These are phyloP conservation scores for Eurypyga helias DNA, from an alignment of 2,113 vertebrate genomes.

Conservation along the genomic window DNA sequence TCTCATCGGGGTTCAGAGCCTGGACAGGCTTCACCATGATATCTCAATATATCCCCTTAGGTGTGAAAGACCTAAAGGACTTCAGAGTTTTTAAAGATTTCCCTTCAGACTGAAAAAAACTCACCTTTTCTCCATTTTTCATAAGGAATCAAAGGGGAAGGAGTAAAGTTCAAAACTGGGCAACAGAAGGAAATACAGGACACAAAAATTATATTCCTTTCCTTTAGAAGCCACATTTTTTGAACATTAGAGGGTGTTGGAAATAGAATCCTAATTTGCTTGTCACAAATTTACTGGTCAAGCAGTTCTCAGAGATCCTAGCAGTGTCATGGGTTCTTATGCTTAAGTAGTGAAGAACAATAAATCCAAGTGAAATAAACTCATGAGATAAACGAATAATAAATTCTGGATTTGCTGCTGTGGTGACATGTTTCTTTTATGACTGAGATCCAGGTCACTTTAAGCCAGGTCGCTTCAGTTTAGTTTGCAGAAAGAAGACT, in stretches of 20 bases:
- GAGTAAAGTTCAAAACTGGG: neutral
- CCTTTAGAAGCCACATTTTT: neutral
- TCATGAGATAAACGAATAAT: neutral
- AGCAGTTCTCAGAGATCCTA: neutral
- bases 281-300: neutral
- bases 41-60: neutral
- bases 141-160: neutral
- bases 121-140: neutral
- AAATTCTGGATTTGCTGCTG: neutral
- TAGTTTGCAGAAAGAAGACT: neutral
- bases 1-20: neutral
- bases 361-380: neutral
- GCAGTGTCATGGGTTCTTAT: neutral
- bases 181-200: neutral
- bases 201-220: neutral
- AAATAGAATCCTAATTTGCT: neutral
- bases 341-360: neutral
- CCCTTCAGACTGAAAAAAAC: neutral
- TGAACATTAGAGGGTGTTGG: accelerated
- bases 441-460: neutral
- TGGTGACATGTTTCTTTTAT: neutral
- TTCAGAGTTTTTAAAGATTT: neutral
- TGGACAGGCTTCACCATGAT: neutral
- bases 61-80: neutral
- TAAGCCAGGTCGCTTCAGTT: neutral